Conservation (phyloP, 2,797 vertebrate species). For the Chloroceryle amazona region DNA sequence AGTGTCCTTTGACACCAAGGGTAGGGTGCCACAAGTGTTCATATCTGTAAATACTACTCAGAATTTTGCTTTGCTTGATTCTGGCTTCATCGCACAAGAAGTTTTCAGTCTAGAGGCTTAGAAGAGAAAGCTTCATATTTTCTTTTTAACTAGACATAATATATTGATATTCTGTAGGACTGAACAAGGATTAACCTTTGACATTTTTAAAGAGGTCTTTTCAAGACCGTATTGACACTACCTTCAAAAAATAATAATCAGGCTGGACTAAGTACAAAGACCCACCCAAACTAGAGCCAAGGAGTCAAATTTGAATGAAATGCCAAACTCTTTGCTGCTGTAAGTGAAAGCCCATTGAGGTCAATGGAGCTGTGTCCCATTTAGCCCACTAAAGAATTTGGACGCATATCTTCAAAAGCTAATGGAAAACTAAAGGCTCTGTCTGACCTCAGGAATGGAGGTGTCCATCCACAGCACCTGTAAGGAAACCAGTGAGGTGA, state of each 20-base stretch:
- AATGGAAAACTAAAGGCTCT: not conserved
- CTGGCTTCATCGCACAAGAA: slow-evolving; percentile 58
- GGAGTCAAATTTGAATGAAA: not conserved
- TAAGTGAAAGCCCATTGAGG: not conserved
- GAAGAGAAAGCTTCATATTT: slow-evolving; percentile 16
- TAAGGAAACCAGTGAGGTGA: not conserved
- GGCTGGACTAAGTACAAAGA: not conserved
- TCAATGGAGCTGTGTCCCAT: not conserved
- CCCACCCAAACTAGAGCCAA: not conserved
- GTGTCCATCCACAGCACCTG: not conserved
- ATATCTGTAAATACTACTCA: slow-evolving; percentile 58
- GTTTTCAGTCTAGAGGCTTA: slow-evolving; percentile 37
- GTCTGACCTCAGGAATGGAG: not conserved
- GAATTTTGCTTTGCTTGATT: slow-evolving; percentile 50
- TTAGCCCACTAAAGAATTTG: not conserved
- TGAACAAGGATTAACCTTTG: not conserved
- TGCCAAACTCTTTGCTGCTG: not conserved
- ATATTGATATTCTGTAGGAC: not conserved
- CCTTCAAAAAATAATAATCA: not conserved
- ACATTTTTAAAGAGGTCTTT: slow-evolving; percentile 20
- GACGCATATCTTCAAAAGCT: not conserved
- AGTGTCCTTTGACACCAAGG: slow-evolving; percentile 73
- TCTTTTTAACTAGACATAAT: not conserved
- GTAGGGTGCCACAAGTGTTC: slow-evolving; percentile 67
- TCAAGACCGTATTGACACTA: not conserved